Base-by-base conservation (phyloP, 2,113 vertebrate species). In the Bothrops jararaca region DNA sequence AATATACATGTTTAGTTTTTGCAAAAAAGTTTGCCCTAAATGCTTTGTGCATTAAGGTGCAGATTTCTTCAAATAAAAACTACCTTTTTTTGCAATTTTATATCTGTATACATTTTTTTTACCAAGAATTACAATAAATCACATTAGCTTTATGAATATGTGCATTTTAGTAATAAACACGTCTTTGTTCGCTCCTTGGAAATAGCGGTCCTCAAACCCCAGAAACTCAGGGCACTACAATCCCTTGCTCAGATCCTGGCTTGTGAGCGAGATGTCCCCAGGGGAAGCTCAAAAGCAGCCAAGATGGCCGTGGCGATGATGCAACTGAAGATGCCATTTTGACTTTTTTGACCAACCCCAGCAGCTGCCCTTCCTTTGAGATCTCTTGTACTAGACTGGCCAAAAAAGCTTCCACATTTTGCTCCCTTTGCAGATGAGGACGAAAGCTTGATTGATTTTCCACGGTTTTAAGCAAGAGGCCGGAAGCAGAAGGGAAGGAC, bases 361-460 rank as follows among this genome's bases (percentile, higher is more conserved):
- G 60, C 20, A n/a, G 69, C 34, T 39, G 34, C 34, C 69, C 34
- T 80, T 39, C 15, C 69, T 80, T 80, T 20, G n/a, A 87, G 8
- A 90, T 56, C 56, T n/a, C 0, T 52, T 23, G 91, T 1, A 85
- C 0, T 85, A 90, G 29, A 57, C 45, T 15, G 8, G 1, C 86
- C 22, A 57, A 56, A n/a, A 50, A 85, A 57, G 85, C 15, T 86
- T 42, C 89, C 20, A 7, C 56, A 13, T 6, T 34, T 91, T 88
- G 56, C 5, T 42, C n/a, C 50, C 26, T n/a, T 23, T 56, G 57
- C 89, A 89, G 89, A 12, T 42, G 42, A 42, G 42, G 22, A 88
- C 57, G 91, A 89, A 93, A 20, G 24, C 11, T 80, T 88, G 53
- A 57, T 89, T 18, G 91, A 42, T 93, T 80, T 92, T 86, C 94